A percentile compares a stretch with the other conserved stretches of the same genome.
phyloP scores from a whole-genome alignment of 2,888 invertebrate species.

The Nomada ferruginata region DNA sequence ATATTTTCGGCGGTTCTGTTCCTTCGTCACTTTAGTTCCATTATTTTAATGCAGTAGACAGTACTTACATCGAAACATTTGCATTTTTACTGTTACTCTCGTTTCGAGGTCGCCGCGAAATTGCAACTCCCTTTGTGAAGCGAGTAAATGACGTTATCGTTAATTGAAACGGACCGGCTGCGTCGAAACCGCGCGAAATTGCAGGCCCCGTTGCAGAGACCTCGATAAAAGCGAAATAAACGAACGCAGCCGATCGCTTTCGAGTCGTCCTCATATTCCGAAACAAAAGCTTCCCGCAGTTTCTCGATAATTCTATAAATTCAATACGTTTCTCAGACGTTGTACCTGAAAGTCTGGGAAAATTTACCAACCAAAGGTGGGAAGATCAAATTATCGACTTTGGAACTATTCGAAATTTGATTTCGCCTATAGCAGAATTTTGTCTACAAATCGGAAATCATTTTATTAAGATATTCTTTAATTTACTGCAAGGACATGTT shows the following conservation, averaged over 20 bases:
- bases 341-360: no score
- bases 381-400: no score
- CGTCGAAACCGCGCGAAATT: conserved; percentile 73
- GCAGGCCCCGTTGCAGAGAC: conserved; percentile 44
- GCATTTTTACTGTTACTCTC: conserved; percentile 54
- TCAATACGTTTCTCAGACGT: not conserved
- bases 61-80: conserved; percentile 29
- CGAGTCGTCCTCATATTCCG: conserved; percentile 13
- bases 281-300: conserved; percentile 9
- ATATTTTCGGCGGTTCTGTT: not conserved
- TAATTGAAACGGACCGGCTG: conserved; percentile 78
- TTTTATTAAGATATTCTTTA: no score
- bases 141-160: conserved; percentile 73
- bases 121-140: conserved; percentile 73
- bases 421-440: no score
- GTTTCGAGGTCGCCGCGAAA: conserved; percentile 62
- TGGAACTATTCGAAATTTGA: no score
- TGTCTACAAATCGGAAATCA: no score
- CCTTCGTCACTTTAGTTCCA: not conserved
- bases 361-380: no score
- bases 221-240: conserved; percentile 65
- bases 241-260: conserved; percentile 41
- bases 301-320: not conserved
- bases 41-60: not conserved
- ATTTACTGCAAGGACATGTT: no score